Evolutionary conservation across 2,797 vertebrate genomes (phyloP).

Genomic region (Intellagama lesueurii): DNA sequence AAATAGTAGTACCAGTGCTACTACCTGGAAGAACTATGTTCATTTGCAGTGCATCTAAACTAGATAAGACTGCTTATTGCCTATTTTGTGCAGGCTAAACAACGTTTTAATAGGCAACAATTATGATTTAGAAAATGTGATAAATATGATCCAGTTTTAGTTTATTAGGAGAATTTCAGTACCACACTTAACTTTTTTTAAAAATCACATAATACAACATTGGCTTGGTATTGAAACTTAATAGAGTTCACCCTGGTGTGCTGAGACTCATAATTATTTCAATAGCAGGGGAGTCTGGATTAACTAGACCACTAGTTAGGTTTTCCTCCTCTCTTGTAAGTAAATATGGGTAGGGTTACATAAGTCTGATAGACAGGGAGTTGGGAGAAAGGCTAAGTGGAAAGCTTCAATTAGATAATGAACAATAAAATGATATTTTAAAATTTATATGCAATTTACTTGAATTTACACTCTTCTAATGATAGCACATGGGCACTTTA

Average conservation of each 20-base stretch:
- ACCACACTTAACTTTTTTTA: slow-evolving; percentile 51
- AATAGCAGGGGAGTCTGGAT: background rate
- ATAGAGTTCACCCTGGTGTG: slow-evolving; percentile 27
- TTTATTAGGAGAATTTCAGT: slow-evolving; percentile 26
- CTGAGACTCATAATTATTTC: slow-evolving; percentile 3
- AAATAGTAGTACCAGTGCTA: too few species aligned
- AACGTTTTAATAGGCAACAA: background rate
- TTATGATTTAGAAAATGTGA: background rate
- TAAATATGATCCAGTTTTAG: slow-evolving; percentile 43
- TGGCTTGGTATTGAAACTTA: background rate
- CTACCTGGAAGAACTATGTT: too few species aligned
- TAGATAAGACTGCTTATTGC: background rate
- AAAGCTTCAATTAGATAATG: background rate
- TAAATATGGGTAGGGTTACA: too few species aligned
- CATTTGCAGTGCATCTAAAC: background rate
- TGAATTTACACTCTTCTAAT: background rate
- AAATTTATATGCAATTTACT: background rate
- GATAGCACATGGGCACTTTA: background rate
- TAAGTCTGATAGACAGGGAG: too few species aligned
- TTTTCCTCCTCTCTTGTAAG: too few species aligned
- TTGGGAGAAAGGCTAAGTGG: too few species aligned
- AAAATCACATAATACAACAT: background rate
- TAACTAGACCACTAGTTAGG: background rate
- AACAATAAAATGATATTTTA: background rate
- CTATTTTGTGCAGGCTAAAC: background rate